Conservation (phyloP, 2,797 vertebrate species). For the Eospalax fontanierii region DNA sequence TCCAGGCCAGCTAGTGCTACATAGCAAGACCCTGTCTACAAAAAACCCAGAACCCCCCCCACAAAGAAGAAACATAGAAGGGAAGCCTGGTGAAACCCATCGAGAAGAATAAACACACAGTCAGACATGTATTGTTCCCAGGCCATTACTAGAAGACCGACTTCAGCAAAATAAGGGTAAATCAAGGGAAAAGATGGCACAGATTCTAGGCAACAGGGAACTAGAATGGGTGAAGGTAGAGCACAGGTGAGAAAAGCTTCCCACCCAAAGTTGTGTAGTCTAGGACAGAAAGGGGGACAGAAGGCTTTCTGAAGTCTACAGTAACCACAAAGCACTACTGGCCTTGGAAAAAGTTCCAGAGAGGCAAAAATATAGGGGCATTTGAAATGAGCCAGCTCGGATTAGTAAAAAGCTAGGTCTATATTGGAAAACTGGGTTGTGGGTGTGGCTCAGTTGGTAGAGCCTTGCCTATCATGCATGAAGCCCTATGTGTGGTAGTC, state of each 20-base stretch:
- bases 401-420: background rate
- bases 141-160: background rate
- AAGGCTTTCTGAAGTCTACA: background rate
- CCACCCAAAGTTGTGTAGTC: background rate
- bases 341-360: background rate
- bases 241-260: background rate
- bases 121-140: background rate
- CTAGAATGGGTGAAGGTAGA: background rate
- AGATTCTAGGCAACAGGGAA: background rate
- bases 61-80: background rate
- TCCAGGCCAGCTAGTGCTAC: too few species aligned
- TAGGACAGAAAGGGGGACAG: background rate
- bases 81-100: background rate
- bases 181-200: background rate
- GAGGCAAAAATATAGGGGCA: too few species aligned
- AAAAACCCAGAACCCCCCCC: too few species aligned
- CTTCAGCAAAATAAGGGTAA: conserved; percentile 2
- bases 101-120: background rate
- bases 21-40: too few species aligned
- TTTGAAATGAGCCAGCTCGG: background rate
- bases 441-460: background rate
- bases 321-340: background rate
- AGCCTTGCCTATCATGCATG: background rate
- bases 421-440: background rate
- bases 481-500: background rate